Evolutionary conservation across 2,113 vertebrate genomes (phyloP).

Genomic region (Lates calcarifer): DNA sequence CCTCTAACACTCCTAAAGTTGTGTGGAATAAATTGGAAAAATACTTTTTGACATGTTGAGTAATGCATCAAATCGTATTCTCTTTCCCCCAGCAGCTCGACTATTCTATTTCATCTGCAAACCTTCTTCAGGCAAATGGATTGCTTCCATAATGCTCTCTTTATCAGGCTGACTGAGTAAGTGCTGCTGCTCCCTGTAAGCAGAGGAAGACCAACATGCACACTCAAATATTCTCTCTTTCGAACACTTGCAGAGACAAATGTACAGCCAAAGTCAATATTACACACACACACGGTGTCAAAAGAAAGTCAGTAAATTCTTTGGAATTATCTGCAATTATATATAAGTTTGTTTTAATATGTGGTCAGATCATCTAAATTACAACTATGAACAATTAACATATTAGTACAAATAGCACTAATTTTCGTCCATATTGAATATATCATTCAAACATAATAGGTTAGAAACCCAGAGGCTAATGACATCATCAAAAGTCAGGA

Average conservation of each 20-base stretch:
- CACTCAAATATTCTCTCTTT: constrained; percentile 12
- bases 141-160: constrained; percentile 71
- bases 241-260: constrained; percentile 19
- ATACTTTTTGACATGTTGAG: constrained; percentile 78
- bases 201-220: constrained; percentile 48
- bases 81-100: constrained; percentile 61
- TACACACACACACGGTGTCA: not conserved
- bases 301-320: not conserved
- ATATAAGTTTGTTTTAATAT: not conserved
- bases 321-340: not conserved
- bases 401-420: too few species aligned
- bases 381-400: not conserved
- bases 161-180: constrained; percentile 67
- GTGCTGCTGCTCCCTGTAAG: constrained; percentile 64
- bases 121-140: constrained; percentile 70
- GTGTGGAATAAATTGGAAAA: constrained; percentile 73
- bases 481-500: too few species aligned
- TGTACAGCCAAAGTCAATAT: not conserved
- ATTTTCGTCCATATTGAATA: too few species aligned
- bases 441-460: too few species aligned
- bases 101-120: constrained; percentile 68
- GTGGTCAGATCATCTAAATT: too few species aligned
- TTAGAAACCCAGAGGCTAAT: too few species aligned
- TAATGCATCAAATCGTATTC: constrained; percentile 75
- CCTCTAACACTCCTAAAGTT: constrained; percentile 68